These are phyloP conservation scores for Diploptera punctata DNA, from an alignment of 2,888 invertebrate genomes.

Conservation along the genomic window DNA sequence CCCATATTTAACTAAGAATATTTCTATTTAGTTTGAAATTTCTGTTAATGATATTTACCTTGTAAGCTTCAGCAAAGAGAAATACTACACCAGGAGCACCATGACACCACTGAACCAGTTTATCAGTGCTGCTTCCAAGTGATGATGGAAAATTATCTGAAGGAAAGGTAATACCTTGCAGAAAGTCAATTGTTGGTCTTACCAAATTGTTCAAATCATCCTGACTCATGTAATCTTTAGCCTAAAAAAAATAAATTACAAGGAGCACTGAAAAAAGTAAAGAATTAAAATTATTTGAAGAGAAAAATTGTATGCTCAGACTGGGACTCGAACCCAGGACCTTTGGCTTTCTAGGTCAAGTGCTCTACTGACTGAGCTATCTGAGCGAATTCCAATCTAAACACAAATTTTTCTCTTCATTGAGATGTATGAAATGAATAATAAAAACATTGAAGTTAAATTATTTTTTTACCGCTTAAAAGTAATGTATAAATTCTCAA, in stretches of 20 bases:
- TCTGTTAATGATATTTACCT: slow-evolving; percentile 58
- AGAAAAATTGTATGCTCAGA: too few species aligned
- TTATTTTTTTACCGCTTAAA: too few species aligned
- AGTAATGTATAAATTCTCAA: too few species aligned
- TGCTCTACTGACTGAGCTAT: too few species aligned
- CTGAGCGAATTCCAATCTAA: too few species aligned
- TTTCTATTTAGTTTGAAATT: neutral
- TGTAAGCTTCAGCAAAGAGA: slow-evolving; percentile 69
- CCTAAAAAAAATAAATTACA: slow-evolving; percentile 53
- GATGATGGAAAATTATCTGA: slow-evolving; percentile 83
- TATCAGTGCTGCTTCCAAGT: slow-evolving; percentile 70
- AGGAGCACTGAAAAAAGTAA: too few species aligned
- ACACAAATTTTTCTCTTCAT: too few species aligned
- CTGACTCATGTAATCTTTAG: slow-evolving; percentile 61
- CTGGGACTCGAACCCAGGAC: too few species aligned
- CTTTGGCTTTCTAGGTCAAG: too few species aligned
- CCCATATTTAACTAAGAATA: neutral
- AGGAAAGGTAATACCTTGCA: slow-evolving; percentile 62
- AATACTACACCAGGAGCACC: slow-evolving; percentile 89
- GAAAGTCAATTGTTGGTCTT: slow-evolving; percentile 70
- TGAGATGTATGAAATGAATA: too few species aligned
- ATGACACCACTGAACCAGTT: slow-evolving; percentile 92
- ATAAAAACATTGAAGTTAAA: too few species aligned
- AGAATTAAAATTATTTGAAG: too few species aligned
- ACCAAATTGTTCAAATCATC: slow-evolving; percentile 64